Evolutionary conservation across 2,888 invertebrate species (phyloP), one percentile per base, ranked within the genome.

Genomic region (Gari tellinella): DNA sequence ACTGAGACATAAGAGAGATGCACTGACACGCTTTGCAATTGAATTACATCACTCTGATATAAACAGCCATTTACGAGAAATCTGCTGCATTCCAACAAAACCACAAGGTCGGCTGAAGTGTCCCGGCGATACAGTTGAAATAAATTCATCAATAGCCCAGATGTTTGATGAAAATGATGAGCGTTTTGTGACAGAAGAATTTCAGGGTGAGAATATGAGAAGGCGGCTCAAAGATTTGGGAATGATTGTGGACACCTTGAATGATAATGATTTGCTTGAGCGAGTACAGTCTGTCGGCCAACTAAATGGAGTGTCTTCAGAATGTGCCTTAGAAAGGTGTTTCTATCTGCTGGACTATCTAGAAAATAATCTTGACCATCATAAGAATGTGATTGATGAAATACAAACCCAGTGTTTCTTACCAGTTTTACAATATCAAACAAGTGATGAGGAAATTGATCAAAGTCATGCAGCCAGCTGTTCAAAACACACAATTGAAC

Each of bases 31-130:
- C 10, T 31, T 31, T 31, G 31, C 31, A 7, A 4, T 31, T 4
- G 31, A 31, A 31, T 10, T 7, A 31, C 31, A 10, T 31, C 31
- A 31, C 10, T 10, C 31, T 31, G 10, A 21, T 0, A 53, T 68
- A 23, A 23, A 58, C n/a, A 15, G 48, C 2, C 53, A 55, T 40
- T 43, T 77, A 14, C 68, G 26, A 53, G 78, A 26, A 14, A 76
- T 14, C 41, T 25, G n/a, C 2, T 66, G 69, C 38, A 66, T 78
- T 23, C 77, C 77, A 41, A 53, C 69, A 4, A 0, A 51, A 17
- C 69, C 77, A 15, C n/a, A 52, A 19, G 63, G 58, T 14, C 19
- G 14, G 7, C 41, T 77, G 8, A 62, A 46, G 37, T 19, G 46
- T 12, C 65, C 77, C 17, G 14, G 21, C 12, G 65, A 65, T 17